Evolutionary conservation across 1,140 invertebrate genomes (phyloP).

Genomic region (Eriocheir sinensis): DNA sequence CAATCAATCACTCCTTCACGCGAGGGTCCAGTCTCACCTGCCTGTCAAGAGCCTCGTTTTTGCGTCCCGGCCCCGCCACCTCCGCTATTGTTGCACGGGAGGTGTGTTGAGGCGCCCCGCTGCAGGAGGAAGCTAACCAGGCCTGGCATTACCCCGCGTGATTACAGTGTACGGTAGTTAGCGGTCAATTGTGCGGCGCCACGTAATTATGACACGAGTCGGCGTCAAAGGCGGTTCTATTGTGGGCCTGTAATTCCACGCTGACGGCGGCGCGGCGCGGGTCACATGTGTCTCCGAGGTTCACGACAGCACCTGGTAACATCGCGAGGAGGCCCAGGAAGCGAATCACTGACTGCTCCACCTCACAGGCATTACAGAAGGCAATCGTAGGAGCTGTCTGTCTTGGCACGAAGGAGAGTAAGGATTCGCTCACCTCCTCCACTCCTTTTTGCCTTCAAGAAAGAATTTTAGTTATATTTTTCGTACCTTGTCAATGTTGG

Average conservation of each 20-base stretch:
- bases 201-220: slow-evolving; percentile 54
- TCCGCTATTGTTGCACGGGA: slow-evolving; percentile 36
- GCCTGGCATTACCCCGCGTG: slow-evolving; percentile 11
- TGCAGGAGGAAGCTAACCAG: slow-evolving; percentile 20
- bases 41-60: background rate
- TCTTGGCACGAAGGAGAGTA: background rate
- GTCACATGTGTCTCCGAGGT: background rate
- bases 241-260: slow-evolving; percentile 33
- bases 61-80: background rate
- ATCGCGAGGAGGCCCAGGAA: background rate
- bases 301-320: background rate
- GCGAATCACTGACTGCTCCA: background rate
- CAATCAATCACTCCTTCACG: slow-evolving; percentile 54
- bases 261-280: background rate
- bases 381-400: background rate
- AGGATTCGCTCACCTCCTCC: background rate
- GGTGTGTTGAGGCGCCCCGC: background rate
- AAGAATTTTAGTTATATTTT: background rate
- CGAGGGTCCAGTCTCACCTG: background rate
- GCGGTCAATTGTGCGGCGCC: slow-evolving; percentile 20
- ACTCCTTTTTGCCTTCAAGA: background rate
- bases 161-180: slow-evolving; percentile 25
- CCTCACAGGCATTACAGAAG: background rate
- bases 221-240: background rate
- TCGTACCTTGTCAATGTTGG: background rate